phyloP scores from a whole-genome alignment of 1,140 invertebrate species.

The Nephotettix cincticeps region DNA sequence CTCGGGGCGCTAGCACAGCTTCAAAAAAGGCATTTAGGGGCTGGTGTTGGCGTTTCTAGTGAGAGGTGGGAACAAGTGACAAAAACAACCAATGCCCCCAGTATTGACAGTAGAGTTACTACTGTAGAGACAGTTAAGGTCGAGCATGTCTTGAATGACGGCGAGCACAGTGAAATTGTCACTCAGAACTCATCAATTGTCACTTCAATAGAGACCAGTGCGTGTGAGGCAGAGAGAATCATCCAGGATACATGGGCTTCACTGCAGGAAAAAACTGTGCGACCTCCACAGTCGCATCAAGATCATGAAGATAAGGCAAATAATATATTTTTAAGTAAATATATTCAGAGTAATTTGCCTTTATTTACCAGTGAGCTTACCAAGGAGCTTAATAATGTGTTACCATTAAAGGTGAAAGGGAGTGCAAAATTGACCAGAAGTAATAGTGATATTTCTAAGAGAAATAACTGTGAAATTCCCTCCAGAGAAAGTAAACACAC shows the following conservation, averaged over 20 bases:
- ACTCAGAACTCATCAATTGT: neutral
- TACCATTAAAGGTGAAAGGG: conserved; percentile 1
- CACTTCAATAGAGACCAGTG: neutral
- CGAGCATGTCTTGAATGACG: neutral
- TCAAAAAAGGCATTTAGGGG: neutral
- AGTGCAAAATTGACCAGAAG: neutral
- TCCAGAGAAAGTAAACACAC: neutral
- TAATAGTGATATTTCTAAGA: neutral
- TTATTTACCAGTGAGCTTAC: neutral
- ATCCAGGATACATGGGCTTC: conserved; percentile 15
- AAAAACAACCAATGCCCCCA: too few relatives aligned
- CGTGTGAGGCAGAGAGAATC: conserved; percentile 1
- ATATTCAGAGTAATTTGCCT: neutral
- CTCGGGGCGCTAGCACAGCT: neutral
- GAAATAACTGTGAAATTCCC: neutral
- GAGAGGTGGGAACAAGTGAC: neutral
- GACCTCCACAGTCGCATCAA: neutral
- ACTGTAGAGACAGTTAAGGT: neutral
- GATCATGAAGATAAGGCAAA: neutral
- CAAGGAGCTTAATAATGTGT: neutral
- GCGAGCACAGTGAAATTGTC: neutral
- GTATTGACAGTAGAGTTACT: neutral
- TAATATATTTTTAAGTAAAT: conserved; percentile 4
- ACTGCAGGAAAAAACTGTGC: neutral
- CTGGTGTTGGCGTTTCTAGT: neutral